A percentile compares a stretch with the other conserved stretches of the same genome.
Evolutionary conservation across 1,140 invertebrate species (phyloP).

Genomic region (Drosophila bipectinata): DNA sequence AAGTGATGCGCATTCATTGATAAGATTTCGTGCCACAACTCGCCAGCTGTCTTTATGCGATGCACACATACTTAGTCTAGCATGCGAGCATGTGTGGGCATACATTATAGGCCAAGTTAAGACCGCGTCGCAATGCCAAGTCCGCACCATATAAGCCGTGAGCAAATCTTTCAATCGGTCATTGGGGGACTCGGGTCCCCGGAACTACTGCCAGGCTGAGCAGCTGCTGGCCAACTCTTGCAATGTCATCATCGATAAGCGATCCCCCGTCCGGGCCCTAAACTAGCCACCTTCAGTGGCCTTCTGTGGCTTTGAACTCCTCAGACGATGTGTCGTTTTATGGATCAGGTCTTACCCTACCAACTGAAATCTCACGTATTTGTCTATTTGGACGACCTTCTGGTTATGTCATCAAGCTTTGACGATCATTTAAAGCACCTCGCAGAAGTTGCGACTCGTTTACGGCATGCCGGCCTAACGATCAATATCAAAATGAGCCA

Average conservation of each 20-base stretch:
- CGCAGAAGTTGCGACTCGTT: too few species aligned
- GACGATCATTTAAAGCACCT: too few species aligned
- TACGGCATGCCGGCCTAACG: too few species aligned
- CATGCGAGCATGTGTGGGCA: slow-evolving; percentile 62
- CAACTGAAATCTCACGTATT: too few species aligned
- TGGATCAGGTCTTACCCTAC: too few species aligned
- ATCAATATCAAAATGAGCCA: too few species aligned
- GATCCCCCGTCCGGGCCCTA: slow-evolving; percentile 22
- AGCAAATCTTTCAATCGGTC: slow-evolving; percentile 78
- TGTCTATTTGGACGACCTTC: too few species aligned
- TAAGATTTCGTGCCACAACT: slow-evolving; percentile 73
- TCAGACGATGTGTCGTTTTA: too few species aligned
- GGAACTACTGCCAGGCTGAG: slow-evolving; percentile 25
- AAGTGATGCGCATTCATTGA: slow-evolving; percentile 82
- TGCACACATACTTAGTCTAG: neutral
- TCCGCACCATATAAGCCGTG: slow-evolving; percentile 48
- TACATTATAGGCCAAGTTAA: slow-evolving; percentile 64
- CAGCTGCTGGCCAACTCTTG: slow-evolving; percentile 30
- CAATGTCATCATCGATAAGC: slow-evolving; percentile 41
- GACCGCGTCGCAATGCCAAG: slow-evolving; percentile 39
- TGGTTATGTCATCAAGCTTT: too few species aligned
- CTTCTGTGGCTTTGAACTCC: slow-evolving; percentile 32
- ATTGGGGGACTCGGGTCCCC: slow-evolving; percentile 16
- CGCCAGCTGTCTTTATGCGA: slow-evolving; percentile 27
- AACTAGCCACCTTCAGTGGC: slow-evolving; percentile 23